These are phyloP conservation scores for Atopsyche davidsoni DNA, from an alignment of 1,140 invertebrate species.

Conservation along the genomic window DNA sequence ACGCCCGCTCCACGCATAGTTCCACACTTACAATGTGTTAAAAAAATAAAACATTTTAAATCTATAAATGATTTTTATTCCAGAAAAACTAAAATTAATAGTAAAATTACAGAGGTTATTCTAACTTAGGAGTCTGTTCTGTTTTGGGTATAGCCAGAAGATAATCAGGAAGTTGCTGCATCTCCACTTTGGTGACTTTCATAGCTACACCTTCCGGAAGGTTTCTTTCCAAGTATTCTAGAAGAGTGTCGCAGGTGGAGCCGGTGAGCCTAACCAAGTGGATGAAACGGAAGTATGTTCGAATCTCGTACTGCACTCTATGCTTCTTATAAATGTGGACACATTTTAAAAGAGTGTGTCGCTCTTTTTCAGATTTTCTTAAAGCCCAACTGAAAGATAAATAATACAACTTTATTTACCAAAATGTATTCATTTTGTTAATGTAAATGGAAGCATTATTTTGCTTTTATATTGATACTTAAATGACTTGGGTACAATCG, in stretches of 20 bases:
- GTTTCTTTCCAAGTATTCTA: conserved; percentile 96
- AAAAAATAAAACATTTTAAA: too few relatives aligned
- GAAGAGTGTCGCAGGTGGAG: conserved; percentile 89
- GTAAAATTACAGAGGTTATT: conserved; percentile 11
- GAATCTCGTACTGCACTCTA: conserved; percentile 90
- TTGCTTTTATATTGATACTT: too few relatives aligned
- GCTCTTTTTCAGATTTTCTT: conserved; percentile 65
- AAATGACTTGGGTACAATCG: too few relatives aligned
- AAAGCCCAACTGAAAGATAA: conserved; percentile 59
- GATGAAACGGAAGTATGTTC: conserved; percentile 87
- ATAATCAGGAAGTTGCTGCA: conserved; percentile 52
- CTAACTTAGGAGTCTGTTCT: conserved; percentile 23
- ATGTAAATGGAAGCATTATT: too few relatives aligned
- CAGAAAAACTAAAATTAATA: neutral
- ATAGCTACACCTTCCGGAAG: conserved; percentile 94
- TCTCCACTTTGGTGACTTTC: conserved; percentile 82
- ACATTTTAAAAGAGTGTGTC: conserved; percentile 78
- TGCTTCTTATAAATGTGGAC: conserved; percentile 92
- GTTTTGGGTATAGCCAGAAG: conserved; percentile 37
- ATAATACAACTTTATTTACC: too few relatives aligned
- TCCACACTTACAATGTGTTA: too few relatives aligned
- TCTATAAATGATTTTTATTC: too few relatives aligned
- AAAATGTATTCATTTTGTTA: too few relatives aligned
- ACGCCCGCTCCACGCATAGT: too few relatives aligned
- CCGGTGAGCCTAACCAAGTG: conserved; percentile 82